A percentile compares a stretch with the other conserved stretches of the same genome.
phyloP scores from a whole-genome alignment of 2,888 invertebrate species.

The Phaedon cochleariae region DNA sequence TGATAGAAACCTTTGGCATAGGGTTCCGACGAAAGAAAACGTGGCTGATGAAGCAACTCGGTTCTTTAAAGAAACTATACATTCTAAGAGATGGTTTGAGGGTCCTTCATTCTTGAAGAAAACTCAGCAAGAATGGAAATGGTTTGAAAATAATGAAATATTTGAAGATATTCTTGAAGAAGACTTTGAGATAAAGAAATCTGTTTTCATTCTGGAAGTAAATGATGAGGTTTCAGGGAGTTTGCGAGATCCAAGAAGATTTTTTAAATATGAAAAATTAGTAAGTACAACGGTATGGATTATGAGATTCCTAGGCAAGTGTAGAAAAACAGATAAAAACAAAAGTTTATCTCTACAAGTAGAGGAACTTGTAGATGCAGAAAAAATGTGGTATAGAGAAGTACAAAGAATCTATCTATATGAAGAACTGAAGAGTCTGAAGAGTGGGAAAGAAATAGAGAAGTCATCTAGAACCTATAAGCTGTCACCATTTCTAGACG shows the following conservation, averaged over 20 bases:
- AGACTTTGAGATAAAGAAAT: slow-evolving; percentile 4
- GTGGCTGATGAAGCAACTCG: too few species aligned
- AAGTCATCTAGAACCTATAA: too few species aligned
- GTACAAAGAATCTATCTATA: too few species aligned
- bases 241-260: background rate
- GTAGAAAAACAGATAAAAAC: background rate
- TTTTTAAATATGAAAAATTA: background rate
- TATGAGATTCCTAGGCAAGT: background rate
- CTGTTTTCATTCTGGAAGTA: background rate
- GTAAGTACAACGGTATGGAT: slow-evolving; percentile 3
- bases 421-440: too few species aligned
- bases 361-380: background rate
- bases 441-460: too few species aligned
- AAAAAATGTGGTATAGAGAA: background rate
- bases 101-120: background rate
- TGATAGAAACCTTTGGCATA: background rate
- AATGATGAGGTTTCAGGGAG: background rate
- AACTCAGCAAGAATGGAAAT: background rate
- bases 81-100: background rate
- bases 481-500: too few species aligned
- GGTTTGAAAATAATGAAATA: background rate
- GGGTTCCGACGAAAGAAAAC: too few species aligned
- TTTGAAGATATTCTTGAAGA: background rate
- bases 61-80: too few species aligned
- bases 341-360: background rate